Percentiles rank a stretch among this genome's conserved stretches.
Evolutionary conservation across 2,797 vertebrate genomes (phyloP).

Genomic region (Benthosema pterotum): DNA sequence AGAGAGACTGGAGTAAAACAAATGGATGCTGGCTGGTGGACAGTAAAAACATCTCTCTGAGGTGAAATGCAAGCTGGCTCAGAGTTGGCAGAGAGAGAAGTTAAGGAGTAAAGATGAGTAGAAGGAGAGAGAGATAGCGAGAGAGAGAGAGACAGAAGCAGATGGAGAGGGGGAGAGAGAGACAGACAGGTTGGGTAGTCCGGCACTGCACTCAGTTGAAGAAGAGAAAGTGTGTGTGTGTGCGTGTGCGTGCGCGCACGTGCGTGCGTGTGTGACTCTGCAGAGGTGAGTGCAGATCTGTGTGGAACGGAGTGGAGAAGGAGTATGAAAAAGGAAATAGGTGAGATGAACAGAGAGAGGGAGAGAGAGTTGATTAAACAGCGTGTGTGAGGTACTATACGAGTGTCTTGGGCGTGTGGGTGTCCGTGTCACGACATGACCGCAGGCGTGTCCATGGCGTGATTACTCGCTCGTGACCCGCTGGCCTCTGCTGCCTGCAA

Average conservation of each 20-base stretch:
- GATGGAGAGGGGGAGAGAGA: constrained; percentile 31
- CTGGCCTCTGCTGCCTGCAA: constrained; percentile 55
- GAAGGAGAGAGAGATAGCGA: constrained; percentile 26
- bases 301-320: constrained; percentile 43
- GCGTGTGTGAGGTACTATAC: constrained; percentile 14
- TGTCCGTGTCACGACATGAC: constrained; percentile 31
- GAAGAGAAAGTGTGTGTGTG: constrained; percentile 14
- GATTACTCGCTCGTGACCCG: constrained; percentile 68
- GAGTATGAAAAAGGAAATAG: constrained; percentile 31
- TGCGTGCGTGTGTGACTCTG: neutral
- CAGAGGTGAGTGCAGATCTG: constrained; percentile 25
- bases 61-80: constrained; percentile 40
- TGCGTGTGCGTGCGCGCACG: neutral
- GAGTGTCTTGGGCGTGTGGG: constrained; percentile 2
- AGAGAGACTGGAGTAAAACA: constrained; percentile 55
- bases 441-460: constrained; percentile 43
- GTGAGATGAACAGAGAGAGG: constrained; percentile 12
- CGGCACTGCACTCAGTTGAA: constrained; percentile 38
- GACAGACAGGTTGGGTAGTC: constrained; percentile 37
- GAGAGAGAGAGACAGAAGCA: constrained; percentile 40
- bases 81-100: constrained; percentile 30
- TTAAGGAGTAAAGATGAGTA: constrained; percentile 39
- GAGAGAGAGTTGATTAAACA: constrained; percentile 41
- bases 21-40: constrained; percentile 49
- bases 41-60: constrained; percentile 53